Percentiles rank a stretch among this genome's conserved stretches.
These are phyloP conservation scores for Xylocampa areola DNA, from an alignment of 2,888 invertebrate genomes.

Conservation along the genomic window DNA sequence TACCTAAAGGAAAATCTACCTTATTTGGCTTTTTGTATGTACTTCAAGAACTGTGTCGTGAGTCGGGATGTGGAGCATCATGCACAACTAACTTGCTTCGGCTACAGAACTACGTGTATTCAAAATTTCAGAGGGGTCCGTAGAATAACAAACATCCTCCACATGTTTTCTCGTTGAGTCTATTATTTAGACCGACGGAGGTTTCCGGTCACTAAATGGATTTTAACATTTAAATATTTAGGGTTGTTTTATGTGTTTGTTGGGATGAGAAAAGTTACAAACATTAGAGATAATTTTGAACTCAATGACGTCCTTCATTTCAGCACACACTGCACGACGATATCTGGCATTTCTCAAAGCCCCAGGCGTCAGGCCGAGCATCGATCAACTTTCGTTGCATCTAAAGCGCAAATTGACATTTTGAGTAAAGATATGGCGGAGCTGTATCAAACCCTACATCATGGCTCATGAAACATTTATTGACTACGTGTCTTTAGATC, in stretches of 20 bases:
- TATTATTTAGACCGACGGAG: constrained; percentile 32
- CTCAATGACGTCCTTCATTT: too few species aligned
- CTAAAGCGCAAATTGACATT: too few species aligned
- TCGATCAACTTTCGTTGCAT: too few species aligned
- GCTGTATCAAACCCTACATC: too few species aligned
- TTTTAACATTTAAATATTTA: constrained; percentile 21
- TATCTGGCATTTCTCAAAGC: too few species aligned
- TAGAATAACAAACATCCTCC: constrained; percentile 34
- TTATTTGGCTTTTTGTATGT: constrained; percentile 12
- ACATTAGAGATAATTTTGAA: too few species aligned
- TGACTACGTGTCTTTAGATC: too few species aligned
- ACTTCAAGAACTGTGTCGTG: constrained; percentile 14
- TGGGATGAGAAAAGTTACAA: too few species aligned
- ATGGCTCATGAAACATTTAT: too few species aligned
- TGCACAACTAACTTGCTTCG: constrained; percentile 27
- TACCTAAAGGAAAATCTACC: neutral
- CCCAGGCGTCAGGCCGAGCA: too few species aligned
- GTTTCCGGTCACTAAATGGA: constrained; percentile 41
- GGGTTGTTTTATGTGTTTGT: neutral
- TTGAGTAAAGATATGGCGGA: too few species aligned
- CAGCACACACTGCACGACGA: too few species aligned
- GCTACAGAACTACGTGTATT: constrained; percentile 26
- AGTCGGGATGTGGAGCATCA: constrained; percentile 19
- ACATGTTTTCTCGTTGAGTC: constrained; percentile 29
- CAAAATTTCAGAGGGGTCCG: constrained; percentile 20